These are phyloP conservation scores for Eubucco bourcierii DNA, from an alignment of 2,113 vertebrate species.

Conservation along the genomic window DNA sequence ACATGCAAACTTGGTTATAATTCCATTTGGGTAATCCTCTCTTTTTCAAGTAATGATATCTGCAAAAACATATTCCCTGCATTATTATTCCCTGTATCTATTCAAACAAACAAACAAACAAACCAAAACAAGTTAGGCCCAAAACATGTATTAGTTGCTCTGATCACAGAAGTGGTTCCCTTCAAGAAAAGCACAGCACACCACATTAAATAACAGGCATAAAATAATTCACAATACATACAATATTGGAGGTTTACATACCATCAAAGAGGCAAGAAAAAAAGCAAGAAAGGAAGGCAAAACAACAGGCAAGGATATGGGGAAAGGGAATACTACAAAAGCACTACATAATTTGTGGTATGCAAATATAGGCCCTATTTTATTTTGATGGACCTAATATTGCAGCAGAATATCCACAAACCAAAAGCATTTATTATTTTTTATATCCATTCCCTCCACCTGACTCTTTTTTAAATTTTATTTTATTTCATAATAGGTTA, in stretches of 20 bases:
- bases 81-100: background rate
- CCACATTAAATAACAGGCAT: slow-evolving; percentile 57
- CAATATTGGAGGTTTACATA: slow-evolving; percentile 54
- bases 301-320: slow-evolving; percentile 19
- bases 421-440: background rate
- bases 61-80: background rate
- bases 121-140: slow-evolving; percentile 17
- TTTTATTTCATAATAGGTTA: background rate
- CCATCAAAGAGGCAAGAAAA: slow-evolving; percentile 42
- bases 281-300: slow-evolving; percentile 6
- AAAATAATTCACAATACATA: slow-evolving; percentile 60
- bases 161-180: slow-evolving; percentile 17
- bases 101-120: slow-evolving; percentile 45
- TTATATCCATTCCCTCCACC: background rate
- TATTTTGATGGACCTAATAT: background rate
- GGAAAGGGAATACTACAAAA: slow-evolving; percentile 18
- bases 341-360: background rate
- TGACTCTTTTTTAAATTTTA: background rate
- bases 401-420: slow-evolving; percentile 18
- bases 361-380: background rate
- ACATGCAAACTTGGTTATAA: background rate
- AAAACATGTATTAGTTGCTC: slow-evolving; percentile 38
- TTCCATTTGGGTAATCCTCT: background rate
- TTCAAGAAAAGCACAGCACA: slow-evolving; percentile 55
- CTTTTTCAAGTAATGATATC: background rate